These are phyloP conservation scores for Parasteatoda lunata DNA, from an alignment of 2,888 invertebrate genomes.

Conservation along the genomic window DNA sequence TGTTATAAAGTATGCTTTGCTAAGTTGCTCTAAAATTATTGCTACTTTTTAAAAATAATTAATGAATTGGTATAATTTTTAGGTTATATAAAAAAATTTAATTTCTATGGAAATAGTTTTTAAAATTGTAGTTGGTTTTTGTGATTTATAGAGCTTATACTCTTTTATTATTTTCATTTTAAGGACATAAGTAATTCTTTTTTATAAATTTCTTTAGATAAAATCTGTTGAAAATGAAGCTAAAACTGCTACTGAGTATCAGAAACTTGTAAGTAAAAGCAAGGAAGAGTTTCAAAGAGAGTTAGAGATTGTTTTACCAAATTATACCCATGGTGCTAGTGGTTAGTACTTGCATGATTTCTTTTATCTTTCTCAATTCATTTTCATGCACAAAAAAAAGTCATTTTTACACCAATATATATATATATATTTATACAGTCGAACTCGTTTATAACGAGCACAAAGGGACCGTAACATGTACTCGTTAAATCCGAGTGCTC, in stretches of 20 bases:
- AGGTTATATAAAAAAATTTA: background rate
- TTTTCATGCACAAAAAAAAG: background rate
- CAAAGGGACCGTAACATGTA: too few species aligned
- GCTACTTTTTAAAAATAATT: too few species aligned
- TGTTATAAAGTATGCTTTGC: too few species aligned
- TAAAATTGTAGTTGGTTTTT: background rate
- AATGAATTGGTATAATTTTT: background rate
- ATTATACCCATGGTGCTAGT: conserved; percentile 81
- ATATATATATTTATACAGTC: background rate
- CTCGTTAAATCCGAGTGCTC: too few species aligned
- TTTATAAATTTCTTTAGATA: conserved; percentile 28
- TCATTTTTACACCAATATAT: background rate
- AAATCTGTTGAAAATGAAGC: conserved; percentile 56
- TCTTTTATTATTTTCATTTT: background rate
- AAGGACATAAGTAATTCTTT: background rate
- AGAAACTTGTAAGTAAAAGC: conserved; percentile 75
- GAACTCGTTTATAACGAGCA: too few species aligned
- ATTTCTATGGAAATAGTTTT: background rate
- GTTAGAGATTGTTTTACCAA: conserved; percentile 81
- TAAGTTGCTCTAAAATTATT: too few species aligned
- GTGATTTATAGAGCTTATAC: too few species aligned
- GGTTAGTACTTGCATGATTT: conserved; percentile 74
- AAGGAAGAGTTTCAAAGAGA: conserved; percentile 76
- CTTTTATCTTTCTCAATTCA: background rate
- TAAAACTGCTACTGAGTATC: conserved; percentile 60